Evolutionary conservation across 2,113 vertebrate genomes (phyloP).

Genomic region (Pangasianodon hypophthalmus): DNA sequence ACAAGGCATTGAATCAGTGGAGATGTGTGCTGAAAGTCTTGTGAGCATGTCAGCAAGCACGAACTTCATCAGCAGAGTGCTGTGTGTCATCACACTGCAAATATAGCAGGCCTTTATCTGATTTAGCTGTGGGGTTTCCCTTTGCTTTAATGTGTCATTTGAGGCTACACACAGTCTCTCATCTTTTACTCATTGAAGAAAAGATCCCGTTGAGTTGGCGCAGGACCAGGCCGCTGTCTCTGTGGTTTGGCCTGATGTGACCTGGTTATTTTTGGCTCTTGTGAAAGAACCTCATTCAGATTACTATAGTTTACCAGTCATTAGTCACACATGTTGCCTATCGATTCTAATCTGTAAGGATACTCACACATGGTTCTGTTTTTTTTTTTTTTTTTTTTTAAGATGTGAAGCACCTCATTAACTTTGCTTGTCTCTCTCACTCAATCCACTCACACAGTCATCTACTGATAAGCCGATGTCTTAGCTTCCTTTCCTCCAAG

Average conservation of each 20-base stretch:
- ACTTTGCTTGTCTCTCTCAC: too few species aligned
- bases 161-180: constrained; percentile 4
- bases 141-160: constrained; percentile 37
- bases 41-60: constrained; percentile 5
- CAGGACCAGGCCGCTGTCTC: constrained; percentile 2
- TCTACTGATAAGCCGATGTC: too few species aligned
- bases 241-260: constrained; percentile 26
- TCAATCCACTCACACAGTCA: too few species aligned
- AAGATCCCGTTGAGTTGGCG: constrained; percentile 30
- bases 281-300: constrained; percentile 33
- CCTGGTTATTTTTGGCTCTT: constrained; percentile 42
- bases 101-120: constrained; percentile 37
- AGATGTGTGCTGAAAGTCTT: neutral
- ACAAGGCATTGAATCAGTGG: neutral
- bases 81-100: constrained; percentile 29
- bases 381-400: neutral
- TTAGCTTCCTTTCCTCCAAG: neutral
- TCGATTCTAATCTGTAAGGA: constrained; percentile 8
- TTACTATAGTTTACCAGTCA: constrained; percentile 41
- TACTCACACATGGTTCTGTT: neutral
- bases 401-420: too few species aligned
- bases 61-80: neutral
- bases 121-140: constrained; percentile 26
- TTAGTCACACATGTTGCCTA: constrained; percentile 12
- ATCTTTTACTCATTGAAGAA: constrained; percentile 29